Base-by-base conservation (phyloP, 2,113 vertebrate species). In the Nematolebias whitei region DNA sequence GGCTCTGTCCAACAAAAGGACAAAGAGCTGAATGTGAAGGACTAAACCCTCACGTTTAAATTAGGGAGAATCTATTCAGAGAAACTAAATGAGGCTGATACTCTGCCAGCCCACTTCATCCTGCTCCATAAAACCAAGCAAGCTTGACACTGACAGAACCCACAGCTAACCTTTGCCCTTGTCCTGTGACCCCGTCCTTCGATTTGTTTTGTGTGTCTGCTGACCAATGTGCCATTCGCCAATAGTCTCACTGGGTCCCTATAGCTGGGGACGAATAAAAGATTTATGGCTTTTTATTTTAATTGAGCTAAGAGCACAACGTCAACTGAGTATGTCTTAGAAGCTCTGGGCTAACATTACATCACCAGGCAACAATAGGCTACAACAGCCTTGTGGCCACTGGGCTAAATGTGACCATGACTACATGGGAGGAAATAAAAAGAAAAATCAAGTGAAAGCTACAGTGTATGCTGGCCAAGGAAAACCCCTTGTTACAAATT, bases 261-360 rank as follows among this genome's bases (percentile, higher is more conserved):
- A 41, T 47, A 93, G 94, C 91, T 68, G 64, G 9, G 89, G 90
- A 91, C 91, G 92, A 94, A 94, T 78, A 88, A 71, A 80, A 88
- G 87, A 95, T 95, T 95, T 95, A 96, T 92, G 82, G 90, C 89
- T 92, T 93, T 92, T 92, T 85, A 92, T 92, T 94, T 94, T 90
- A 92, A 93, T 91, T 86, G 88, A 85, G 89, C 87, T 90, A 87
- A 89, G 86, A 90, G 90, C 88, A 86, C 60, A 75, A 81, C 65
- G 78, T 72, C 56, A 10, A 76, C 71, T 80, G 63, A 50, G 67
- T 80, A 87, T 84, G 61, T 77, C 75, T 81, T 57, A 62, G 41
- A 65, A 56, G 40, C 56, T 58, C 79, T 56, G 76, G 82, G 74
- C 79, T 72, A 58, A 71, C 60, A 84, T 90, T 79, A 91, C 87